These are phyloP conservation scores for Aurelia sp. DNA, from an alignment of 30 jellyfish, hydroid and myxozoan genomes.

Conservation along the genomic window DNA sequence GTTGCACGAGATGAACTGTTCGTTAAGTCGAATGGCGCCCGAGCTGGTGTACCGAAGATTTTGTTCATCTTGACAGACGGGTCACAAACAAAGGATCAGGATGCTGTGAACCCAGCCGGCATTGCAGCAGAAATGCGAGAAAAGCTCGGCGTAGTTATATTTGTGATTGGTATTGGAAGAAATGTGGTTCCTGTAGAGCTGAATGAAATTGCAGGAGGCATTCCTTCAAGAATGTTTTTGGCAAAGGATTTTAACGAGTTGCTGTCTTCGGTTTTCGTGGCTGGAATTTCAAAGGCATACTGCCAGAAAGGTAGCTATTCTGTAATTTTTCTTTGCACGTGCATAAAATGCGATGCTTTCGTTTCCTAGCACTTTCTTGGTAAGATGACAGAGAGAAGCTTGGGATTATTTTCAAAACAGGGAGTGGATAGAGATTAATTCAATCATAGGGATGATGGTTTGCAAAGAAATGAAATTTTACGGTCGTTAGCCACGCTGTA, in stretches of 20 bases:
- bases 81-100: slow-evolving; percentile 74
- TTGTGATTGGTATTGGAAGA: slow-evolving; percentile 73
- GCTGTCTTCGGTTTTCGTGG: slow-evolving; percentile 49
- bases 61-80: slow-evolving; percentile 78
- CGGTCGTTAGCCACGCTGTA: no score
- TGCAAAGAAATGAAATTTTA: slow-evolving; percentile 15
- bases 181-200: slow-evolving; percentile 42
- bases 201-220: slow-evolving; percentile 59
- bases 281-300: slow-evolving; percentile 21
- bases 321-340: no score
- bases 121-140: slow-evolving; percentile 65
- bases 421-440: no score
- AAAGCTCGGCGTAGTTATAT: slow-evolving; percentile 30
- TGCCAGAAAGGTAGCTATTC: slow-evolving; percentile 35
- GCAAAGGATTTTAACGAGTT: slow-evolving; percentile 67
- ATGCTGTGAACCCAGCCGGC: slow-evolving; percentile 76
- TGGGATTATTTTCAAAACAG: no score
- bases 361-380: no score
- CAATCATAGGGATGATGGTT: slow-evolving; percentile 12
- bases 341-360: no score
- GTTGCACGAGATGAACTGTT: slow-evolving; percentile 66
- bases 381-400: no score
- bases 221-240: slow-evolving; percentile 27
- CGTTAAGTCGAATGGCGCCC: slow-evolving; percentile 64
- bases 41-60: slow-evolving; percentile 67